Base-by-base conservation (phyloP, 2,113 vertebrate species). In the Cinclus mexicanus region DNA sequence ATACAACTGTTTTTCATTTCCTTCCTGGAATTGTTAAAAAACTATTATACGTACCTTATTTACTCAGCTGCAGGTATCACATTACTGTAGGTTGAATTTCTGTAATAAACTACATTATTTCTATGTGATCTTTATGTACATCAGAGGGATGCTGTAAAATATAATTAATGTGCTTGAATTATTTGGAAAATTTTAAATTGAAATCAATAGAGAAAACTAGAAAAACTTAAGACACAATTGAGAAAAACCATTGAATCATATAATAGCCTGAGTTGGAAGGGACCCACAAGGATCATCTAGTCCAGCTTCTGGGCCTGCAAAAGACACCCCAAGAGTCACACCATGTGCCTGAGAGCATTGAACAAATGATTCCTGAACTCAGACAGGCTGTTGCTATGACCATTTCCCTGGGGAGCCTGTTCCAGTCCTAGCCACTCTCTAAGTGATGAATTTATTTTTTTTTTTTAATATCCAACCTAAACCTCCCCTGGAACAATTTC, bases 211-310 rank as follows among this genome's bases (percentile, higher is more conserved):
- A 71, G 18, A 53, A 82, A 63, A 21, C 7, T 16, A 82, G 18
- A 84, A 92, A 92, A 82, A 35, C 6, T 35, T 49, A 26, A 42
- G 42, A 46, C 11, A 13, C 5, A 57, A 29, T 8, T 68, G 23
- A 83, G 25, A 50, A 63, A 79, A 91, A 59, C 12, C 20, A 41
- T 22, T 35, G 33, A 29, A 60, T n/a, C 16, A 60, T 7, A 53
- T 9, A 53, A 25, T 22, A n/a, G 18, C 11, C 28, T 41, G 46
- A 75, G 24, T 5, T 68, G 14, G 44, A 60, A 35, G n/a, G 6
- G 14, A 68, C 4, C 7, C 11, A 7, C 46, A 29, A 75, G 11
- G n/a, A 17, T 35, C 2, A 8, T 23, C 0, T 0, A 53, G 39
- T 53, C 20, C 20, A 41, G 8, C 20, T 53, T 24, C 20, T 47